Evolutionary conservation across 2,113 vertebrate species (phyloP).

Genomic region (Pelecanoides urinatrix): DNA sequence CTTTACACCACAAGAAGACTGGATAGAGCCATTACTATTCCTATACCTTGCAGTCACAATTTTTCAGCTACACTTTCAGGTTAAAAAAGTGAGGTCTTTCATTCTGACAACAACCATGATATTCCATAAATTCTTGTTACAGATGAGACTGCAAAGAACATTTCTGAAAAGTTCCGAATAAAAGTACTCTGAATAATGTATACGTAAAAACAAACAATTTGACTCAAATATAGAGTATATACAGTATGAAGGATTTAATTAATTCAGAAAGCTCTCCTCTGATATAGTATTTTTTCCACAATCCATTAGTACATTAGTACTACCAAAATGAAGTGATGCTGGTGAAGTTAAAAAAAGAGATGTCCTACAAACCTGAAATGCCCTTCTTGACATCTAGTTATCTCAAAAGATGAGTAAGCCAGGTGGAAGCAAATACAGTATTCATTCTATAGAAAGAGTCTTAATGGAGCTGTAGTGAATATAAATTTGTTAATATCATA

Average conservation of each 20-base stretch:
- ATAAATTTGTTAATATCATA: background rate
- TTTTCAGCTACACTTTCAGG: background rate
- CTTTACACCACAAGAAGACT: background rate
- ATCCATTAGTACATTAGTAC: slow-evolving; percentile 7
- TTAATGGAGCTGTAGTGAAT: background rate
- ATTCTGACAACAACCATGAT: background rate
- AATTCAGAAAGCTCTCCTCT: background rate
- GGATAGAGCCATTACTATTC: background rate
- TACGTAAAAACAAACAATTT: background rate
- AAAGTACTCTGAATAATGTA: background rate
- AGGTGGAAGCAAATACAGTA: background rate
- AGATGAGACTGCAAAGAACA: background rate
- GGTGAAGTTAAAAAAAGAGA: background rate
- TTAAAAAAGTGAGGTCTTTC: background rate
- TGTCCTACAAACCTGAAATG: background rate
- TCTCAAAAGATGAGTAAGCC: background rate
- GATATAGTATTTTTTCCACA: background rate
- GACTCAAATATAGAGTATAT: background rate
- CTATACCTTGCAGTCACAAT: background rate
- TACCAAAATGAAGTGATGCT: background rate
- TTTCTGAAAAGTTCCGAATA: background rate
- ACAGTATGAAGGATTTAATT: background rate
- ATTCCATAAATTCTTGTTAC: background rate
- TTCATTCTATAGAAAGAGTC: background rate
- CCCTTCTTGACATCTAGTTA: background rate